These are phyloP conservation scores for Pachypanchax playfairii DNA, from an alignment of 2,113 vertebrate genomes.

Conservation along the genomic window DNA sequence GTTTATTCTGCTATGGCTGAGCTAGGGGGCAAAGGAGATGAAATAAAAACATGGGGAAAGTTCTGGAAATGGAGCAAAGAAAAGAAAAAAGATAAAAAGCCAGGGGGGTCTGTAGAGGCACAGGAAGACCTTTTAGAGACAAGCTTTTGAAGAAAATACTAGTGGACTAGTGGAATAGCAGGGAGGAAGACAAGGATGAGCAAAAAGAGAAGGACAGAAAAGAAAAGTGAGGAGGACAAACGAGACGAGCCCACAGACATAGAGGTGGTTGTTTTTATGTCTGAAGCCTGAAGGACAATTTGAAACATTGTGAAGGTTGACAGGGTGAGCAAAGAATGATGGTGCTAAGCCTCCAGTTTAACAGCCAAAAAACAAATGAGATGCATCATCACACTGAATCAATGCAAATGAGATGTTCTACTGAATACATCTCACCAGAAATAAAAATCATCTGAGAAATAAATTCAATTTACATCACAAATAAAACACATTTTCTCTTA, in stretches of 20 bases:
- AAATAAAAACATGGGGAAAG: conserved; percentile 34
- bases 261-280: conserved; percentile 35
- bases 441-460: neutral
- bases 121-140: conserved; percentile 44
- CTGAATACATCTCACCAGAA: neutral
- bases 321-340: conserved; percentile 7
- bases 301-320: conserved; percentile 33
- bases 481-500: neutral
- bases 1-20: conserved; percentile 13
- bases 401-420: conserved; percentile 5
- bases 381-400: neutral
- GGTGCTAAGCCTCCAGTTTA: conserved; percentile 19
- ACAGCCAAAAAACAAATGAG: conserved; percentile 23
- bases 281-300: conserved; percentile 48
- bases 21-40: conserved; percentile 22
- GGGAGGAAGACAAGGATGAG: conserved; percentile 11
- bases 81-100: conserved; percentile 40
- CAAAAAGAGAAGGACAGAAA: conserved; percentile 9
- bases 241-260: conserved; percentile 21
- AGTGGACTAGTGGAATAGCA: conserved; percentile 9
- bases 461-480: neutral
- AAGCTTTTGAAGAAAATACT: conserved; percentile 46
- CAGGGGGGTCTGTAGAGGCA: conserved; percentile 24
- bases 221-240: conserved; percentile 22
- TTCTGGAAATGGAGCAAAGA: conserved; percentile 26